Percentiles rank a stretch among this genome's conserved stretches.
Conservation (phyloP, 2,888 invertebrate genomes). For the Plagodis dolabraria region DNA sequence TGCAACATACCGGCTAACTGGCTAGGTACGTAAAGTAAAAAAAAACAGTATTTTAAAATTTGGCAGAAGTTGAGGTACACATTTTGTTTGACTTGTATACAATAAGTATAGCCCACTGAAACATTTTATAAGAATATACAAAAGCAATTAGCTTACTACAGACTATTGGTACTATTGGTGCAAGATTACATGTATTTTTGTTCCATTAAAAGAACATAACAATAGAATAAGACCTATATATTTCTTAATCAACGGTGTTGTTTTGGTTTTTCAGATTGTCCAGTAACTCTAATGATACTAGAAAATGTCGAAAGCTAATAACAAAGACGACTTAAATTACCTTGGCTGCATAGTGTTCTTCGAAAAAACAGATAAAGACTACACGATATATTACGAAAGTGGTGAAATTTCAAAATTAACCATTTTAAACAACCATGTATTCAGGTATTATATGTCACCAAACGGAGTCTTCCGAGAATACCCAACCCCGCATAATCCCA, state of each 20-base stretch:
- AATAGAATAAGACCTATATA: no score
- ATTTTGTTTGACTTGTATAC: no score
- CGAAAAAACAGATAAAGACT: slow-evolving; percentile 57
- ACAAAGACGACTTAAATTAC: slow-evolving; percentile 7
- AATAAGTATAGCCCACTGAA: no score
- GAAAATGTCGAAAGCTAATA: slow-evolving; percentile 31
- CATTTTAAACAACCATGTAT: slow-evolving; percentile 70
- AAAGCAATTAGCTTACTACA: no score
- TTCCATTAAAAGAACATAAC: no score
- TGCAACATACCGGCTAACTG: neutral
- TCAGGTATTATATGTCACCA: slow-evolving; percentile 72
- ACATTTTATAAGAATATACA: no score
- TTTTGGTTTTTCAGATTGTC: slow-evolving; percentile 20
- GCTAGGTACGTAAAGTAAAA: neutral
- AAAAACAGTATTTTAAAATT: no score
- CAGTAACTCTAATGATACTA: neutral
- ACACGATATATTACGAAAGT: slow-evolving; percentile 56
- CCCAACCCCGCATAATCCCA: slow-evolving; percentile 62
- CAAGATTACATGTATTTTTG: no score
- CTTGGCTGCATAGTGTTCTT: slow-evolving; percentile 55
- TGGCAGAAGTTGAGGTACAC: no score
- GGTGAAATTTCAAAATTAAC: slow-evolving; percentile 63
- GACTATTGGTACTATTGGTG: no score
- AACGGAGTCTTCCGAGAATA: slow-evolving; percentile 65
- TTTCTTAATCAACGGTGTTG: no score